phyloP scores from a whole-genome alignment of 2,113 vertebrate genomes.

The Verasper variegatus region DNA sequence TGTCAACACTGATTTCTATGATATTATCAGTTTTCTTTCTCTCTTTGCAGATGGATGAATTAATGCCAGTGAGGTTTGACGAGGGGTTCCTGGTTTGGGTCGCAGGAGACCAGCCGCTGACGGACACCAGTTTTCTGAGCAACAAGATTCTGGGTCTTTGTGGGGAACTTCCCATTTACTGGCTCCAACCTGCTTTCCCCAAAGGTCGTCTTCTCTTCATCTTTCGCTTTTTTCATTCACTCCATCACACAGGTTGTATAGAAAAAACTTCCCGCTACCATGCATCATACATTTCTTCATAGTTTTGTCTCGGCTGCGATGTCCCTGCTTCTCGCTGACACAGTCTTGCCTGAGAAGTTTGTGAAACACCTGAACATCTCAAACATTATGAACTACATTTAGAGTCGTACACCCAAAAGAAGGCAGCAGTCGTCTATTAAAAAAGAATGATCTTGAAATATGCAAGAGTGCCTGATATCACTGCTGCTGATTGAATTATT shows the following conservation, averaged over 20 bases:
- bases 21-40: constrained; percentile 23
- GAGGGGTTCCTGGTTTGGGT: constrained; percentile 92
- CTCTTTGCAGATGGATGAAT: constrained; percentile 87
- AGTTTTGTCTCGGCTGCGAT: constrained; percentile 37
- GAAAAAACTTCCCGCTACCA: background rate
- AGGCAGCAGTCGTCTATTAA: constrained; percentile 56
- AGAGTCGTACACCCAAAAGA: constrained; percentile 46
- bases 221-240: background rate
- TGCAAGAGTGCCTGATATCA: constrained; percentile 75
- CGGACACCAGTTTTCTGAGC: constrained; percentile 90
- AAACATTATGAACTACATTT: constrained; percentile 47
- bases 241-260: background rate
- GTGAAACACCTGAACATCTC: constrained; percentile 49
- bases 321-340: constrained; percentile 58
- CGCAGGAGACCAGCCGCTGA: constrained; percentile 87
- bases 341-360: constrained; percentile 43
- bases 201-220: constrained; percentile 82
- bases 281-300: constrained; percentile 1
- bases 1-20: constrained; percentile 14
- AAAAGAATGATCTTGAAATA: constrained; percentile 79
- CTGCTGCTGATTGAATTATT: constrained; percentile 79
- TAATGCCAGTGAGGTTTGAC: constrained; percentile 92
- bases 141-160: constrained; percentile 91
- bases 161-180: constrained; percentile 89
- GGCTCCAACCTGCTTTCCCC: constrained; percentile 88